These are phyloP conservation scores for Cephus cinctus DNA, from an alignment of 1,140 invertebrate species.

Conservation along the genomic window DNA sequence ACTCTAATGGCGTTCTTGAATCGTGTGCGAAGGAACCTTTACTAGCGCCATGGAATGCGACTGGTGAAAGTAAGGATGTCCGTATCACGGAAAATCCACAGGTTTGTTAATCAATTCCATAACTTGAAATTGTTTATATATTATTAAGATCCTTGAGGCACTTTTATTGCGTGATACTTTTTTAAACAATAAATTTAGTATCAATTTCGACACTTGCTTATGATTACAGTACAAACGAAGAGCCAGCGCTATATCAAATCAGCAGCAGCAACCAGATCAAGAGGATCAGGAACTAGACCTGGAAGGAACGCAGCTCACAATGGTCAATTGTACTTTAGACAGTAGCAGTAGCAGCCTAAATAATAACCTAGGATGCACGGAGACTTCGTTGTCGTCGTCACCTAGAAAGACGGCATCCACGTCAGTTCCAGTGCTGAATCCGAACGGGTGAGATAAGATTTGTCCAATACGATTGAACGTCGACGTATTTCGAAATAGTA, in stretches of 20 bases:
- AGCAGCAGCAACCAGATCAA: constrained; percentile 9
- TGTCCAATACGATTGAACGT: neutral
- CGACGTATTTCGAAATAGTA: neutral
- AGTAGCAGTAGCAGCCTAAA: constrained; percentile 46
- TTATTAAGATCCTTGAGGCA: neutral
- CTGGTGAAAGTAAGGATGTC: constrained; percentile 52
- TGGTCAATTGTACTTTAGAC: constrained; percentile 42
- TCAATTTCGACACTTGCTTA: constrained; percentile 3
- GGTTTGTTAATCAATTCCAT: constrained; percentile 36
- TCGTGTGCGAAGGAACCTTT: constrained; percentile 50
- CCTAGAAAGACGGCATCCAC: constrained; percentile 33
- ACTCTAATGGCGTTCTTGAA: constrained; percentile 51
- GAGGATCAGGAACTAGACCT: constrained; percentile 29
- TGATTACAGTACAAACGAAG: constrained; percentile 37
- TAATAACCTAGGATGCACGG: constrained; percentile 41
- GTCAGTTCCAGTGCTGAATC: constrained; percentile 41
- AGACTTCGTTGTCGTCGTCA: constrained; percentile 19
- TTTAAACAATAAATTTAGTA: neutral
- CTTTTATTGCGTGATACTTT: neutral
- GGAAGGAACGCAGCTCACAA: constrained; percentile 44
- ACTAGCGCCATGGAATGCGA: constrained; percentile 48
- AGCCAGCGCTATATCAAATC: constrained; percentile 25
- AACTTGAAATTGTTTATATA: neutral
- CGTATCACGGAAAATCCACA: constrained; percentile 60
- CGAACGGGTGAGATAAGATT: constrained; percentile 44